These are phyloP conservation scores for Arctopsyche grandis DNA, from an alignment of 1,140 invertebrate genomes.

Conservation along the genomic window DNA sequence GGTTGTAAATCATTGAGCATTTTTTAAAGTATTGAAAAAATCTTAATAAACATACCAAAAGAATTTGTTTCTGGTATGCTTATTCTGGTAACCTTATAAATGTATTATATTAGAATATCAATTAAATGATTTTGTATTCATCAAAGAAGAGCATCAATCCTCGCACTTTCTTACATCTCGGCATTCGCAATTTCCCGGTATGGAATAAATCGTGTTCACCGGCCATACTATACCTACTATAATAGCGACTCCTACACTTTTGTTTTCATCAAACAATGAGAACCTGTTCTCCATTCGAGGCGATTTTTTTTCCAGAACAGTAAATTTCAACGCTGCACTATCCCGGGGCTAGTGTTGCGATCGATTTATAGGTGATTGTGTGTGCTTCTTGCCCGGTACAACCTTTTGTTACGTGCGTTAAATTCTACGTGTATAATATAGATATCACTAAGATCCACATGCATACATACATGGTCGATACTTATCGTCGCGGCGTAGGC, in stretches of 20 bases:
- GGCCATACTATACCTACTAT: too few relatives aligned
- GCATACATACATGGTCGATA: background rate
- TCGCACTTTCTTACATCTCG: too few relatives aligned
- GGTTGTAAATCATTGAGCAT: too few relatives aligned
- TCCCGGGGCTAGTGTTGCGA: slow-evolving; percentile 33
- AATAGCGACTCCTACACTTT: slow-evolving; percentile 45
- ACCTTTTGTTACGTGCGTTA: slow-evolving; percentile 19
- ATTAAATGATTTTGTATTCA: too few relatives aligned
- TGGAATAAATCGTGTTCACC: too few relatives aligned
- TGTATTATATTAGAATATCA: too few relatives aligned
- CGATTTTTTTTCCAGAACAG: slow-evolving; percentile 27
- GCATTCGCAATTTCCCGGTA: too few relatives aligned
- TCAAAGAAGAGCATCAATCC: too few relatives aligned
- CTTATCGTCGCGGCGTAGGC: background rate
- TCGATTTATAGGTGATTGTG: slow-evolving; percentile 42
- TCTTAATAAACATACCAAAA: too few relatives aligned
- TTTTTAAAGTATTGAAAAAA: too few relatives aligned
- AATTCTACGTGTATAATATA: background rate
- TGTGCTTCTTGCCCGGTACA: slow-evolving; percentile 14
- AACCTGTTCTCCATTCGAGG: slow-evolving; percentile 29
- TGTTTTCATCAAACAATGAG: slow-evolving; percentile 48
- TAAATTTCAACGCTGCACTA: slow-evolving; percentile 31
- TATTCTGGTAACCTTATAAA: too few relatives aligned
- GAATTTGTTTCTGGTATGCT: too few relatives aligned
- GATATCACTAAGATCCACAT: slow-evolving; percentile 10